Percentiles rank a stretch among this genome's conserved stretches.
These are phyloP conservation scores for Channa maculata DNA, from an alignment of 2,113 vertebrate species.

Conservation along the genomic window DNA sequence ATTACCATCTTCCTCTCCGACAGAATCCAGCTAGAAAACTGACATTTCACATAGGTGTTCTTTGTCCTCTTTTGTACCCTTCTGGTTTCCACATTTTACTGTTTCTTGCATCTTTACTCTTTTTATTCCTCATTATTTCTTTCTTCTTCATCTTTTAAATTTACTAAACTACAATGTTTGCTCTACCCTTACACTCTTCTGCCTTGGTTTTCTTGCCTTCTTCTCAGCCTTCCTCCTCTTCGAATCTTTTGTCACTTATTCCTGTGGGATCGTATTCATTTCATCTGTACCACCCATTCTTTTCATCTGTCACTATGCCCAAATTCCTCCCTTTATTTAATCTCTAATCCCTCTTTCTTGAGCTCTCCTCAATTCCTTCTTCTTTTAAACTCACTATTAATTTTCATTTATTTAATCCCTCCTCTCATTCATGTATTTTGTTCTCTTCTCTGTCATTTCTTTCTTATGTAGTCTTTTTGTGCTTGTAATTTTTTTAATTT, in stretches of 20 bases:
- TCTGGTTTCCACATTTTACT: too few relatives aligned
- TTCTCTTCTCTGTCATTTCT: slow-evolving; percentile 13
- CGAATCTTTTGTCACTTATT: not conserved
- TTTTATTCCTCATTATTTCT: not conserved
- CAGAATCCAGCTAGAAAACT: too few relatives aligned
- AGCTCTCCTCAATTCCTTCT: slow-evolving; percentile 35
- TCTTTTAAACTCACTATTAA: slow-evolving; percentile 36
- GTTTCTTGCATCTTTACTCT: not conserved
- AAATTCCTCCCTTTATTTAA: slow-evolving; percentile 42
- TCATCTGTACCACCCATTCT: slow-evolving; percentile 10
- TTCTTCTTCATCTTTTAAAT: not conserved
- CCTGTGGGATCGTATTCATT: not conserved
- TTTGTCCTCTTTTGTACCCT: too few relatives aligned
- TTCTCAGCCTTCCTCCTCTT: not conserved
- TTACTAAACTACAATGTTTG: too few relatives aligned
- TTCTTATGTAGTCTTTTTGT: not conserved
- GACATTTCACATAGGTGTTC: too few relatives aligned
- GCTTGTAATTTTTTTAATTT: slow-evolving; percentile 39
- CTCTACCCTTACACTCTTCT: too few relatives aligned
- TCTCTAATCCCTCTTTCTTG: slow-evolving; percentile 47
- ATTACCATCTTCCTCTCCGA: too few relatives aligned
- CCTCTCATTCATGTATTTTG: slow-evolving; percentile 38
- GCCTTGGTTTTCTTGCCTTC: too few relatives aligned
- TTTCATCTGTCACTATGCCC: slow-evolving; percentile 28
- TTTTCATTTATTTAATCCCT: slow-evolving; percentile 44